phyloP scores from a whole-genome alignment of 2,797 vertebrate genomes.

The Anniella stebbinsi region DNA sequence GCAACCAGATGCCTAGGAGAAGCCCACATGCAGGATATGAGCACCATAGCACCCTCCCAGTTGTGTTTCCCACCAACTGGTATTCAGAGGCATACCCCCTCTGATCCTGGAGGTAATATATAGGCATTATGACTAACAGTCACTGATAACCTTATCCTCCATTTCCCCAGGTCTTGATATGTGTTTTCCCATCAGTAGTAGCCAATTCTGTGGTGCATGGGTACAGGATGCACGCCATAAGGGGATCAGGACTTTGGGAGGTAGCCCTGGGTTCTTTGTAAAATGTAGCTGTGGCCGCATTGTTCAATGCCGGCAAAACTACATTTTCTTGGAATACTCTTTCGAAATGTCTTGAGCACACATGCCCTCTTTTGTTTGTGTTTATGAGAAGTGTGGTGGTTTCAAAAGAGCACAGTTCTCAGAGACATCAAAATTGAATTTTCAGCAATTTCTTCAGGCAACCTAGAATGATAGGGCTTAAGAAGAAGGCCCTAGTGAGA shows the following conservation, averaged over 20 bases:
- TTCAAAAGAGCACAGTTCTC: constrained; percentile 21
- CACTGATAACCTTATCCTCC: too few relatives aligned
- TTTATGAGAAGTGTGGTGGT: constrained; percentile 6
- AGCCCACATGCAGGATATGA: too few relatives aligned
- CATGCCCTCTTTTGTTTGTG: constrained; percentile 4
- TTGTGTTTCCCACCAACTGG: too few relatives aligned
- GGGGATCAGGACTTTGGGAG: background rate
- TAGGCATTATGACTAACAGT: too few relatives aligned
- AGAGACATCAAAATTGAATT: constrained; percentile 23
- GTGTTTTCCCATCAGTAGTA: background rate
- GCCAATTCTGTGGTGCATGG: background rate
- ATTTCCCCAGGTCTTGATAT: too few relatives aligned
- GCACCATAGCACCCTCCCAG: too few relatives aligned
- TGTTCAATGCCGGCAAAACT: background rate
- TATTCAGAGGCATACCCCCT: too few relatives aligned
- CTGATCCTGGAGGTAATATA: too few relatives aligned
- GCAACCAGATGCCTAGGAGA: too few relatives aligned
- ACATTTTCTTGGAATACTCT: background rate
- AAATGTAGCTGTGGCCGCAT: background rate
- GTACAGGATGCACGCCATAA: background rate
- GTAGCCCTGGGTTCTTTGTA: background rate
- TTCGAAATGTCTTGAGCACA: background rate
- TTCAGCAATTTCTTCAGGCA: constrained; percentile 25
- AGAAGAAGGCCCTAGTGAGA: constrained; percentile 30
- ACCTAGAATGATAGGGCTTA: constrained; percentile 7